Evolutionary conservation across 2,888 invertebrate genomes (phyloP).

Genomic region (Heteropelma amictum): DNA sequence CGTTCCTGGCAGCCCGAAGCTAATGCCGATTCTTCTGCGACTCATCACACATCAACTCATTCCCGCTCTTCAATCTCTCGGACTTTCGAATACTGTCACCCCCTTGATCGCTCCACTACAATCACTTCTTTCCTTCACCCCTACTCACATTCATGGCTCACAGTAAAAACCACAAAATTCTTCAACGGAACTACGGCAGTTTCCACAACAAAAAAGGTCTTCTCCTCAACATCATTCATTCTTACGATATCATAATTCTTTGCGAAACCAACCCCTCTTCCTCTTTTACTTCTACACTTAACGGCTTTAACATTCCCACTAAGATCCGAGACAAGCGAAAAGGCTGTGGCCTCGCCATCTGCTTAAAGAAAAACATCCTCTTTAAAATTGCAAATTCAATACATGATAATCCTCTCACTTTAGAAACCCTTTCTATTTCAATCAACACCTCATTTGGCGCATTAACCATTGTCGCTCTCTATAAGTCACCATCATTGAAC

Average conservation of each 20-base stretch:
- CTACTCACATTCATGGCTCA: background rate
- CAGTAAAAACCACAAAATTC: conserved; percentile 2
- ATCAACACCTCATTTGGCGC: conserved; percentile 10
- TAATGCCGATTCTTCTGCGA: background rate
- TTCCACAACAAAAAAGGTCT: conserved; percentile 5
- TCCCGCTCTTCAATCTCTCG: background rate
- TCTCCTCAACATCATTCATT: background rate
- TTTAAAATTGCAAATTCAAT: background rate
- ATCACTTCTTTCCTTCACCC: background rate
- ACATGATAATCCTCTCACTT: background rate
- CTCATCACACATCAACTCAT: background rate
- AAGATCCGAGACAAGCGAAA: background rate
- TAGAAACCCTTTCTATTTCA: conserved; percentile 22
- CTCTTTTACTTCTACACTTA: background rate
- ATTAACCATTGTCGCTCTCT: conserved; percentile 4
- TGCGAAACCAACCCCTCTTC: conserved; percentile 9
- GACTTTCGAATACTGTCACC: background rate
- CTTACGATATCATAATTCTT: conserved; percentile 16
- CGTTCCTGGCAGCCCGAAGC: background rate
- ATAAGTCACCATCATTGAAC: background rate
- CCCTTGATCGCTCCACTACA: conserved; percentile 9
- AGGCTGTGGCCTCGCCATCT: conserved; percentile 20
- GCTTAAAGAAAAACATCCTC: conserved; percentile 9
- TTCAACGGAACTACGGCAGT: conserved; percentile 15
- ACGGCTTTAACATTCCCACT: background rate